These are phyloP conservation scores for Ormyrus rosae DNA, from an alignment of 2,888 invertebrate species.

Conservation along the genomic window DNA sequence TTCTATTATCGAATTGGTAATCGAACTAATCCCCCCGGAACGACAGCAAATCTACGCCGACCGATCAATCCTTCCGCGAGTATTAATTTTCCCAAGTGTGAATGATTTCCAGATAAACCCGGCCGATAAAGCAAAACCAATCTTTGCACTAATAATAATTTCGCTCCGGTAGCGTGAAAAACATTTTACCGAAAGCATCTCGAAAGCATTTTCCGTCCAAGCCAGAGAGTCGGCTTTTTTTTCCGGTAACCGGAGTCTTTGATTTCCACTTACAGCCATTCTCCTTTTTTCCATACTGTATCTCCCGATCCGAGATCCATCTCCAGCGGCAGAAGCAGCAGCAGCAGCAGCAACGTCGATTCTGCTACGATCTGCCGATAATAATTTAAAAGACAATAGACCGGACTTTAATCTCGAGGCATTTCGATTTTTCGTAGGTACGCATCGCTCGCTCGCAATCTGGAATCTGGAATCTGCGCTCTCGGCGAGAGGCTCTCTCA, in stretches of 20 bases:
- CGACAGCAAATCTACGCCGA: background rate
- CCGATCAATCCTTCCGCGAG: conserved; percentile 9
- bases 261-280: conserved; percentile 34
- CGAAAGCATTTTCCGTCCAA: conserved; percentile 1
- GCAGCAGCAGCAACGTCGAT: conserved; percentile 15
- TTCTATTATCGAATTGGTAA: conserved; percentile 4
- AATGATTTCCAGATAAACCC: conserved; percentile 44
- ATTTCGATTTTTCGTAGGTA: conserved; percentile 45
- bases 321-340: background rate
- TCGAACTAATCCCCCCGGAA: background rate
- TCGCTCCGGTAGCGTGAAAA: conserved; percentile 52
- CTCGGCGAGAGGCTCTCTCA: conserved; percentile 55
- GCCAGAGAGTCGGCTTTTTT: conserved; percentile 8
- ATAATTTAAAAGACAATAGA: conserved; percentile 58
- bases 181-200: conserved; percentile 17
- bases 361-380: conserved; percentile 51
- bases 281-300: background rate
- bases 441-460: conserved; percentile 60
- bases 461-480: conserved; percentile 67
- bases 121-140: conserved; percentile 46
- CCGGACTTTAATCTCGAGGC: conserved; percentile 49
- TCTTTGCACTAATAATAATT: conserved; percentile 55
- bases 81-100: conserved; percentile 50
- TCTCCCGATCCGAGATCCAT: conserved; percentile 50
- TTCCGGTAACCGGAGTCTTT: conserved; percentile 53